Base-by-base conservation (phyloP, 2,888 invertebrate species). In the Ormyrus thymus region DNA sequence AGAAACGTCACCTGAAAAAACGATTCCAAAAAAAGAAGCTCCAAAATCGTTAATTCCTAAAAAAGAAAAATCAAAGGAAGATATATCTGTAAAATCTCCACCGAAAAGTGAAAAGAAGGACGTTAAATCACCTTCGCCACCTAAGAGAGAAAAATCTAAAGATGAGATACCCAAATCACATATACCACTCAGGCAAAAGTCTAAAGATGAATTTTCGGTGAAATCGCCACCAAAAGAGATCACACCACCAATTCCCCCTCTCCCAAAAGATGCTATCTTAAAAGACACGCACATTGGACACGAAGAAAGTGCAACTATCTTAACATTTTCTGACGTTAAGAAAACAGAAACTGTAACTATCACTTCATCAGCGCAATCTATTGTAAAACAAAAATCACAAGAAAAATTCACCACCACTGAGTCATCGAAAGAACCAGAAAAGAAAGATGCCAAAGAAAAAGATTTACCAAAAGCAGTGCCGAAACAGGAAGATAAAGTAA, bases 81-180 rank as follows among this genome's bases (percentile, higher is more conserved):
- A 68, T 13, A 1, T 64, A 1, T 10, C 64, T 9, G 46, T 55
- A 4, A 72, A 55, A 50, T 79, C 79, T 15, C 70, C 75, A 0
- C 65, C 75, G 4, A 75, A 79, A 48, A 70, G 29, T n/a, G 78
- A 74, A 8, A 73, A 66, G n/a, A n/a, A 56, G 7, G 13, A 56
- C 2, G 4, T 7, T n/a, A 56, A 56, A 51, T 29, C 29, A 29
- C 29, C 29, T 29, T 29, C 29, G 29, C 29, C 43, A 50, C 62
- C 70, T 29, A 62, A 70, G 29, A 11, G 76, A 29, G 76, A 71
- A 59, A 66, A 70, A 46, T 77, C 70, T 1, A 56, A 50, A 7
- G 64, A 56, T 51, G 71, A 71, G 7, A 65, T 65, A n/a, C 58
- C 58, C 43, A 71, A 71, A 43, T 77, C 76, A 5, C 29, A 55